Evolutionary conservation across 2,888 invertebrate species (phyloP).

Genomic region (Ormyrus pomaceus): DNA sequence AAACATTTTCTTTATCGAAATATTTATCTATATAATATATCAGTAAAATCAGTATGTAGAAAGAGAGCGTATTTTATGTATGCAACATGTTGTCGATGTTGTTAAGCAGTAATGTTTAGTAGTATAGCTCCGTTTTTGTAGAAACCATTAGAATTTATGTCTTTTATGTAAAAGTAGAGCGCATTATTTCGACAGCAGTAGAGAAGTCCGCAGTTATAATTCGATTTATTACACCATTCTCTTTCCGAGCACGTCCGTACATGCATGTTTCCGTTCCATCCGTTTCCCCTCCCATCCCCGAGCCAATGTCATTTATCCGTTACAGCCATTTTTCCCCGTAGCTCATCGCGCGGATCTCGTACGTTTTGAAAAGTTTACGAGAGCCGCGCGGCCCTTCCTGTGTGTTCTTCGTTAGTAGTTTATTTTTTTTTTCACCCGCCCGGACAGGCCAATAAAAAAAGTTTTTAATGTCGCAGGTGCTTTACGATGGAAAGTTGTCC

Average conservation of each 20-base stretch:
- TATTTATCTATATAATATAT: too few species aligned
- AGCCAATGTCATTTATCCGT: conserved; percentile 18
- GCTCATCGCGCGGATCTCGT: conserved; percentile 16
- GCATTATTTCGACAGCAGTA: neutral
- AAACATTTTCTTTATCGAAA: neutral
- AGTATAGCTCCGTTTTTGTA: neutral
- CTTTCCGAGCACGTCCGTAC: conserved; percentile 12
- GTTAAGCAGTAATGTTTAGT: neutral
- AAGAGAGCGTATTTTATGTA: too few species aligned
- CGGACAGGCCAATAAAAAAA: conserved; percentile 14
- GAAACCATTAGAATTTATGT: neutral
- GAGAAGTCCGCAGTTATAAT: conserved; percentile 1
- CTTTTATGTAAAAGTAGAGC: neutral
- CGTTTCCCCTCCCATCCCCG: neutral
- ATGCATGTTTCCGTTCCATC: neutral
- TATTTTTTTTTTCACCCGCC: neutral
- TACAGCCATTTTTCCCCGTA: neutral
- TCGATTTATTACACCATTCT: neutral
- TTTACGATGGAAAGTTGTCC: conserved; percentile 98
- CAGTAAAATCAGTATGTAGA: too few species aligned
- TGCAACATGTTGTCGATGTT: neutral
- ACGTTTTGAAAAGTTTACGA: conserved; percentile 16
- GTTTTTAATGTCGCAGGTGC: conserved; percentile 81
- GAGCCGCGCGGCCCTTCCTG: neutral
- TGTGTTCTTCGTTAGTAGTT: neutral